phyloP scores from a whole-genome alignment of 2,888 invertebrate species.

The Eristalinus sepulchralis region DNA sequence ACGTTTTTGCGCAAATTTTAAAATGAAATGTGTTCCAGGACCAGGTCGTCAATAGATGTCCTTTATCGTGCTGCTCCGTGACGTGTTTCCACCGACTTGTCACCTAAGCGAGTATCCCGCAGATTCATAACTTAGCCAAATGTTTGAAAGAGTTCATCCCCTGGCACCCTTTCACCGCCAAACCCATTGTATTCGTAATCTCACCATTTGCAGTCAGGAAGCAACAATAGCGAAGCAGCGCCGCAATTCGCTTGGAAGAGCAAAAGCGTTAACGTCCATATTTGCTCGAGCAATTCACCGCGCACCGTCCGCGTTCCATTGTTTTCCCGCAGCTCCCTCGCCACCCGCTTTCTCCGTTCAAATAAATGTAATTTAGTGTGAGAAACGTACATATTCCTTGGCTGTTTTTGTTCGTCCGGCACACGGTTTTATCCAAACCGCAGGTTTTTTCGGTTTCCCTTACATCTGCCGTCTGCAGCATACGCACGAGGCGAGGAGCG shows the following conservation, averaged over 20 bases:
- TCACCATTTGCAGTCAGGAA: neutral
- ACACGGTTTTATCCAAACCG: neutral
- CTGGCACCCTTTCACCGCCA: too few relatives aligned
- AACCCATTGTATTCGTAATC: neutral
- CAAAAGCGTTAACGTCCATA: neutral
- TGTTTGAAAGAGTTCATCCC: too few relatives aligned
- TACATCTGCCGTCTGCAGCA: neutral
- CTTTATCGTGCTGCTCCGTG: too few relatives aligned
- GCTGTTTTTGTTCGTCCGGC: neutral
- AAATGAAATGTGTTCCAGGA: too few relatives aligned
- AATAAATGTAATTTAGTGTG: neutral
- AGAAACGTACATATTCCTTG: neutral
- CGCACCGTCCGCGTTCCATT: neutral
- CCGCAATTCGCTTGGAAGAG: neutral
- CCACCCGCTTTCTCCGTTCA: neutral
- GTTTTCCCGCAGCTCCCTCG: neutral
- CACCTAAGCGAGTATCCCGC: too few relatives aligned
- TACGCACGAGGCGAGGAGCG: neutral
- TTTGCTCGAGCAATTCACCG: neutral
- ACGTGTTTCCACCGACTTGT: too few relatives aligned
- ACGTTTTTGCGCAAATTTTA: too few relatives aligned
- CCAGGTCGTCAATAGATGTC: too few relatives aligned
- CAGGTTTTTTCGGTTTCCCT: neutral
- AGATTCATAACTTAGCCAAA: too few relatives aligned
- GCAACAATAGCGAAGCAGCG: neutral